Conservation (phyloP, 2,113 vertebrate species). For the Perca schrenkii region DNA sequence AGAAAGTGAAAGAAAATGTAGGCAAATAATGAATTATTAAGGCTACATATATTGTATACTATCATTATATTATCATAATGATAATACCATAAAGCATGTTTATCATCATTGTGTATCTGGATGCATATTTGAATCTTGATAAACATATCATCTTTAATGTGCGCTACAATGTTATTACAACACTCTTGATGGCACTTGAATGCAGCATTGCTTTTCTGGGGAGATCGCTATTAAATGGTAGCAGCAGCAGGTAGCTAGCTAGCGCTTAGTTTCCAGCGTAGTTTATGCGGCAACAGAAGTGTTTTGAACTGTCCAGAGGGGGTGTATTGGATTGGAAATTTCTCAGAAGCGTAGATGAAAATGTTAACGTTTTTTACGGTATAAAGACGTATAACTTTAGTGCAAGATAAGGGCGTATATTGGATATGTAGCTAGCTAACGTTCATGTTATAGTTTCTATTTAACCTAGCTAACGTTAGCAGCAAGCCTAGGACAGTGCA, state of each 20-base stretch:
- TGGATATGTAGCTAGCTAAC: neutral
- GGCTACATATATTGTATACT: neutral
- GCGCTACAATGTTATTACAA: neutral
- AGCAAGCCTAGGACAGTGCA: neutral
- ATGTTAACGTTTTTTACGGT: neutral
- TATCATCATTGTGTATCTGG: neutral
- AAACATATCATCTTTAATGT: too few relatives aligned
- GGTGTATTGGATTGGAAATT: neutral
- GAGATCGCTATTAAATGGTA: conserved; percentile 24
- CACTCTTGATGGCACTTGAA: conserved; percentile 21
- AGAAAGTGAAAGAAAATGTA: neutral
- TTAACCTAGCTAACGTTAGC: conserved; percentile 28
- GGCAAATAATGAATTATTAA: neutral
- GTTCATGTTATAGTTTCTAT: neutral
- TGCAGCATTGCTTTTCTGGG: conserved; percentile 23
- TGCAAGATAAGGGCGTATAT: neutral
- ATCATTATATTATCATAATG: neutral
- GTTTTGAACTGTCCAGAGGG: neutral
- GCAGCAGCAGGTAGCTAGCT: conserved; percentile 37
- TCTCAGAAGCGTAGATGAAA: neutral
- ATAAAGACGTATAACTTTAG: neutral
- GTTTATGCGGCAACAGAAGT: neutral
- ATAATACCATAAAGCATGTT: too few relatives aligned
- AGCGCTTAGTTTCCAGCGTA: neutral
- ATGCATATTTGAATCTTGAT: neutral